A percentile compares a stretch with the other conserved stretches of the same genome.
Conservation (phyloP, 2,113 vertebrate species). For the Oreochromis tanganicae region DNA sequence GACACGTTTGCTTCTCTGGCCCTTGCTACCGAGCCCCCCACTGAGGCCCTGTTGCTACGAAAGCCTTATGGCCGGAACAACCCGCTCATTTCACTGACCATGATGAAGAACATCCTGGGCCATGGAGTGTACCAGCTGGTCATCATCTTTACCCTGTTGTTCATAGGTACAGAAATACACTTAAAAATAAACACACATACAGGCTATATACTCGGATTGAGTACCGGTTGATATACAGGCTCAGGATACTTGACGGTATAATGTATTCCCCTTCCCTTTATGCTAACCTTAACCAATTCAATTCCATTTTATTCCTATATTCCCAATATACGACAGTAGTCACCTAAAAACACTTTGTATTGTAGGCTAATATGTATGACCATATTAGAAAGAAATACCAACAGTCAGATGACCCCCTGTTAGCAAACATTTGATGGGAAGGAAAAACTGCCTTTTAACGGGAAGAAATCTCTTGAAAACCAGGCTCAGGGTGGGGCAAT, state of each 20-base stretch:
- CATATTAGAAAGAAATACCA: neutral
- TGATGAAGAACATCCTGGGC: conserved; percentile 93
- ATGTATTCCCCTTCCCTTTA: neutral
- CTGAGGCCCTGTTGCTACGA: conserved; percentile 82
- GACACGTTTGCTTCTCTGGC: conserved; percentile 90
- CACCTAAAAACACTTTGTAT: neutral
- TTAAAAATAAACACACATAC: neutral
- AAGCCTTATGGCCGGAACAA: conserved; percentile 90
- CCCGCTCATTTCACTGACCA: conserved; percentile 88
- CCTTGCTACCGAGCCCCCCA: conserved; percentile 86
- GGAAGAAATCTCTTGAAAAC: neutral
- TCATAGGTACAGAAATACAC: conserved; percentile 69
- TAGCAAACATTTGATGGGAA: neutral
- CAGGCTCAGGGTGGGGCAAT: neutral
- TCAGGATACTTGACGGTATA: neutral
- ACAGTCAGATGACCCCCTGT: neutral
- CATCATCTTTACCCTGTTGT: conserved; percentile 87
- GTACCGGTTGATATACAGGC: neutral
- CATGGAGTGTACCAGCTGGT: conserved; percentile 87
- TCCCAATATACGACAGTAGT: neutral
- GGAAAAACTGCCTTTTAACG: neutral
- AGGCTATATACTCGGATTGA: neutral
- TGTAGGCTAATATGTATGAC: neutral
- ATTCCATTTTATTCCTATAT: neutral
- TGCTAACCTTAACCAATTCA: neutral